Conservation (phyloP, 2,888 invertebrate genomes). For the Drosophila conformis region DNA sequence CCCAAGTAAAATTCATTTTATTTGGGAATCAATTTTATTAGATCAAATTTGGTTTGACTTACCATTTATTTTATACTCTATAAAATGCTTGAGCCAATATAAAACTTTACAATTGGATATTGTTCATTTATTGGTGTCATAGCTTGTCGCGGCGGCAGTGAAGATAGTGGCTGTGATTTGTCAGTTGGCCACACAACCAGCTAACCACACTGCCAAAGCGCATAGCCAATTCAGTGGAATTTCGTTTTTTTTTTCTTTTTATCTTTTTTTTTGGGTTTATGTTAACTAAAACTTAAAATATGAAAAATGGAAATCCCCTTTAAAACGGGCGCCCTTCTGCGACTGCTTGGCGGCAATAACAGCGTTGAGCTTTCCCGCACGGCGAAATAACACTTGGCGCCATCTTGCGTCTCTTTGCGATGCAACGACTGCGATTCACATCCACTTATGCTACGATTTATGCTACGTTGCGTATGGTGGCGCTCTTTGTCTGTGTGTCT, state of each 20-base stretch:
- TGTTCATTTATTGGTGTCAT: slow-evolving; percentile 64
- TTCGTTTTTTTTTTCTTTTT: slow-evolving; percentile 2
- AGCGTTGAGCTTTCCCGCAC: slow-evolving; percentile 37
- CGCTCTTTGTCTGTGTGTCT: neutral
- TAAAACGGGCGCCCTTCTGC: slow-evolving; percentile 35
- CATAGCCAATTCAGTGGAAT: slow-evolving; percentile 85
- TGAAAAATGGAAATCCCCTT: slow-evolving; percentile 15
- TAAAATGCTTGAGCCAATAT: neutral
- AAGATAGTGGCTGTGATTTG: slow-evolving; percentile 96
- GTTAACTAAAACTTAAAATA: slow-evolving; percentile 11
- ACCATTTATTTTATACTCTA: neutral
- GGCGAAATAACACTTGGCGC: slow-evolving; percentile 45
- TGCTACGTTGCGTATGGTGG: slow-evolving; percentile 63
- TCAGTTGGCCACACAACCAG: slow-evolving; percentile 93
- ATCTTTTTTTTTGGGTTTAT: slow-evolving; percentile 4
- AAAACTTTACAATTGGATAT: neutral
- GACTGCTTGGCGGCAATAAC: slow-evolving; percentile 9
- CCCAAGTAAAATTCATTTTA: neutral
- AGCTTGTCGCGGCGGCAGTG: slow-evolving; percentile 94
- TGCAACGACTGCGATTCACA: slow-evolving; percentile 2
- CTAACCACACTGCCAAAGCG: slow-evolving; percentile 99
- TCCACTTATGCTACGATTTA: slow-evolving; percentile 61
- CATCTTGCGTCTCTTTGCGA: slow-evolving; percentile 61
- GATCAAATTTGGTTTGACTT: neutral
- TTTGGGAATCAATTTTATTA: neutral